Base-by-base conservation (phyloP, 1,140 invertebrate genomes). In the Ceratosolen solmsi region DNA sequence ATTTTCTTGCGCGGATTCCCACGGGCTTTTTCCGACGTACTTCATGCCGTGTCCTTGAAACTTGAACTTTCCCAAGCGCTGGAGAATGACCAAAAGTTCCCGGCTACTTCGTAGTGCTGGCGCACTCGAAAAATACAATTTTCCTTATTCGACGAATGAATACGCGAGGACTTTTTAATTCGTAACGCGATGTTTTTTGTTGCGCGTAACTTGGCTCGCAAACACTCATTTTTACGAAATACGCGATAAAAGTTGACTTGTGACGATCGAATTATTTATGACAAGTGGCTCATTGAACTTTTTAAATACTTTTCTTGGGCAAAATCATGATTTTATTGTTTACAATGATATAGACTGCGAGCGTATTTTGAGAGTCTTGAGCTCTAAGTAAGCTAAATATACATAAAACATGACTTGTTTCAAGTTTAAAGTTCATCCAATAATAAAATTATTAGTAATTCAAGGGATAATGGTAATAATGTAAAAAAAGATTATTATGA, bases 131-230 rank as follows among this genome's bases (percentile, higher is more conserved):
- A 9, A 74, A 74, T 60, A 41, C 68, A 76, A 81, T 76, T 81
- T 49, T 81, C 56, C 68, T 76, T 76, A 46, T 81, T 80, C 72
- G 79, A 46, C 41, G 41, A 58, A 76, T 70, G 80, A 81, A 81
- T 70, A 17, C 51, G 3, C 20, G 20, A 70, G 30, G 73, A 73
- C 25, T 73, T 73, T 73, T 80, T 80, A 80, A 80, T 80, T 80
- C n/a, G 30, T 20, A 58, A 27, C 33, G 33, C 17, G 13, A 41
- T 13, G 58, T 33, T 65, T 49, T 65, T 41, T 36, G 22, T 74
- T n/a, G 22, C n/a, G n/a, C 25, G 38, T 25, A n/a, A 41, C 41
- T 77, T 51, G 22, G 17, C 15, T 22, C 1, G n/a, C n/a, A n/a
- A n/a, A n/a, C n/a, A n/a, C 27, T 36, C 20, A 0, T 51, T n/a